A percentile compares a stretch with the other conserved stretches of the same genome.
These are phyloP conservation scores for Enteromius unitaeniatus DNA, from an alignment of 2,797 vertebrate species.

Conservation along the genomic window DNA sequence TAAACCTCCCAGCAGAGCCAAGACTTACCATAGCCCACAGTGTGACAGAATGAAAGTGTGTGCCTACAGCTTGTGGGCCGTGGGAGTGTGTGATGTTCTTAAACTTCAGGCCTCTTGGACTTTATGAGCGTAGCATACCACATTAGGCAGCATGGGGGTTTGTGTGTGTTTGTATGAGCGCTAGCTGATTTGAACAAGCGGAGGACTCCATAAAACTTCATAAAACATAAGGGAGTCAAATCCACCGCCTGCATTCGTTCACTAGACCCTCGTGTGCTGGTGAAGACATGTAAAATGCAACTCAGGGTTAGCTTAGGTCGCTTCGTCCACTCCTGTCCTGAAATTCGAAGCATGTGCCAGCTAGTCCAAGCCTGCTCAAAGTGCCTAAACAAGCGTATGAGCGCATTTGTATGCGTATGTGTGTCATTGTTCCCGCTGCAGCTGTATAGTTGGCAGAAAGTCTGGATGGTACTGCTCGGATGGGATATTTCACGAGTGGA, in stretches of 20 bases:
- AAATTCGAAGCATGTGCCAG: constrained; percentile 7
- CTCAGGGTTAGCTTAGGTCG: not conserved
- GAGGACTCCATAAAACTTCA: constrained; percentile 28
- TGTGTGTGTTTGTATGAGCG: constrained; percentile 8
- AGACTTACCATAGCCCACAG: constrained; percentile 52
- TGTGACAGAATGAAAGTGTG: constrained; percentile 36
- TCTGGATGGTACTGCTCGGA: constrained; percentile 59
- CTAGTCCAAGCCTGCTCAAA: constrained; percentile 45
- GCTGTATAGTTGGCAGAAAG: constrained; percentile 64
- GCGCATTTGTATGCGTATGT: constrained; percentile 44
- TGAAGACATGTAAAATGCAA: constrained; percentile 19
- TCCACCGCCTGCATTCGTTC: not conserved
- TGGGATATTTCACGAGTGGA: constrained; percentile 67
- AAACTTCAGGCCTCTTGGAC: constrained; percentile 46
- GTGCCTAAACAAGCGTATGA: constrained; percentile 52
- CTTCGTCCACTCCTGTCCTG: not conserved
- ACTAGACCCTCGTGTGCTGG: not conserved
- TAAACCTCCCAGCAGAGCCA: constrained; percentile 23
- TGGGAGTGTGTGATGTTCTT: constrained; percentile 50
- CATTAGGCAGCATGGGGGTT: constrained; percentile 18
- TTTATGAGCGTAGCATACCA: constrained; percentile 26
- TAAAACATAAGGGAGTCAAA: not conserved
- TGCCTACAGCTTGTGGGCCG: constrained; percentile 46
- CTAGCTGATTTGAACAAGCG: not conserved
- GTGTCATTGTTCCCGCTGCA: constrained; percentile 57